Evolutionary conservation across 2,888 invertebrate genomes (phyloP), one percentile per base, ranked within the genome.

Genomic region (Phymatocera aterrima): DNA sequence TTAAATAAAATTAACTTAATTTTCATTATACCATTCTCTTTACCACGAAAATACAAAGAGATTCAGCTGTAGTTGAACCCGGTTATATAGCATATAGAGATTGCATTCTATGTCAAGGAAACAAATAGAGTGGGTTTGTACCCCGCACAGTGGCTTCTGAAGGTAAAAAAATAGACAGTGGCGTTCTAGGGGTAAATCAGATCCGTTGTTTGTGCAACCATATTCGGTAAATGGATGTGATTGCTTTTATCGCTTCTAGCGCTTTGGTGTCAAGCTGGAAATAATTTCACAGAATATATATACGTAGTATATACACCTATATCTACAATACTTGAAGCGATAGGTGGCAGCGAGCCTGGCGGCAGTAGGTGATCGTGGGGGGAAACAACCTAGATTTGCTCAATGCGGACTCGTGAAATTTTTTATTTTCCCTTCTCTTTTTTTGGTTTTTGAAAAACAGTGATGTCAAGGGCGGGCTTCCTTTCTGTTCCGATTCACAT

Each of bases 181-280:
- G 37, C 37, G 10, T 37, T 64, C 40, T 28, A 57, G 28, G 15
- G 57, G 28, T 64, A 34, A 15, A 18, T 28, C 68, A 46, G 68
- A 46, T 5, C n/a, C n/a, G n/a, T n/a, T 46, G 43, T 21, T n/a
- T 24, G 24, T 21, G 28, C 34, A 28, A 1, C 24, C 28, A 24
- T 28, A 68, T 28, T 8, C 46, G 68, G 46, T 68, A 21, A 24
- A 34, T 28, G 46, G 15, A 28, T 68, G 24, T 28, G 6, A 43
- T 43, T 43, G 46, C 43, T 68, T 68, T 68, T 46, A 68, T 68
- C 46, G 68, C 68, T 43, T 68, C 68, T 46, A 46, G 68, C 40
- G 28, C 68, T 68, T 21, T 43, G 46, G 68, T 46, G 24, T 68
- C 40, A 46, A 68, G 68, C 15, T 43, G 43, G 31, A 48, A 72